Conservation (phyloP, 1,140 invertebrate genomes). For the Araneus ventricosus region DNA sequence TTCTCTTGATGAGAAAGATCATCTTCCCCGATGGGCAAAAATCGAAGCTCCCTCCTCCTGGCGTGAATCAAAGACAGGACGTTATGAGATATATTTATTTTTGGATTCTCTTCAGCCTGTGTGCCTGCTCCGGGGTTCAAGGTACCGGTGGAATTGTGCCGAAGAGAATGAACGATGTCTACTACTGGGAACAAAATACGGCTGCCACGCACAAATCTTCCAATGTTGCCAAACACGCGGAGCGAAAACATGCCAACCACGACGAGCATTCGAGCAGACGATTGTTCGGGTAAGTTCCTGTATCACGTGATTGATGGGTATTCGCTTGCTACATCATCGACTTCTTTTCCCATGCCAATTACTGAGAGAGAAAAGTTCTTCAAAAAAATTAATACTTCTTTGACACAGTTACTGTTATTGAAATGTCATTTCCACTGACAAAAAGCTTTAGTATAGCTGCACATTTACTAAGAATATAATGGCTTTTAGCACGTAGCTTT, state of each 20-base stretch:
- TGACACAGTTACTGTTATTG: no score
- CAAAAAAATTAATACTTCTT: no score
- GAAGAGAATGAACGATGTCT: slow-evolving; percentile 31
- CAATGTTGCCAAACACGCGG: slow-evolving; percentile 53
- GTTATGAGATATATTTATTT: slow-evolving; percentile 64
- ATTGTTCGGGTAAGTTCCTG: slow-evolving; percentile 55
- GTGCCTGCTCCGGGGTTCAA: slow-evolving; percentile 18
- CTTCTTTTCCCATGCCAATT: neutral
- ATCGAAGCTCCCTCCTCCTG: neutral
- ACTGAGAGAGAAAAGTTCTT: no score
- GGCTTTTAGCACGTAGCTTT: no score
- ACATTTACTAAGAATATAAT: no score
- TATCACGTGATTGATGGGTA: neutral
- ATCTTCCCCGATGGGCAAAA: neutral
- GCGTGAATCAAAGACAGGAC: neutral
- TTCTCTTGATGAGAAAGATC: neutral
- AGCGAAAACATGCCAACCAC: slow-evolving; percentile 16
- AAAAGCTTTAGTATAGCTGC: no score
- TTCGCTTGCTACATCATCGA: neutral
- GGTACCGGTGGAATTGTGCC: slow-evolving; percentile 38
- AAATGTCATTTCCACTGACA: no score
- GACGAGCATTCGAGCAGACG: slow-evolving; percentile 24
- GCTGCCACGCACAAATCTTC: slow-evolving; percentile 1
- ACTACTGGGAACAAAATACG: slow-evolving; percentile 40
- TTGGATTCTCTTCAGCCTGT: slow-evolving; percentile 15